These are phyloP conservation scores for Drosophila burlai DNA, from an alignment of 1,140 invertebrate species.

Conservation along the genomic window DNA sequence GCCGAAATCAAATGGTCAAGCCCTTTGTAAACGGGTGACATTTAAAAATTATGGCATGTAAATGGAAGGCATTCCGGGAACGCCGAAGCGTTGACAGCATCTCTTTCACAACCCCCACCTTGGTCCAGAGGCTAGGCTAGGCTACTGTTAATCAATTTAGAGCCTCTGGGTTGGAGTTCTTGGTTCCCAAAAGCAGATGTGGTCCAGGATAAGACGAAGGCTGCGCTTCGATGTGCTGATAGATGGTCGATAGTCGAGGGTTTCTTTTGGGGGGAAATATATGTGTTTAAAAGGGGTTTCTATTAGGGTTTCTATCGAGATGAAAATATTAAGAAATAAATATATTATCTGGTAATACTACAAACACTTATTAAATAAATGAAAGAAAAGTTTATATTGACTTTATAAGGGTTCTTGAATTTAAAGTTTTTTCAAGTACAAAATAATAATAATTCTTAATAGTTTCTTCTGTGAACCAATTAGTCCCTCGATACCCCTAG, in stretches of 20 bases:
- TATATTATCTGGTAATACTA: not conserved
- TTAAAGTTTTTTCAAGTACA: no score
- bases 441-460: not conserved
- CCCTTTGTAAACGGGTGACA: constrained; percentile 81
- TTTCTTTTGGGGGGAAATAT: not conserved
- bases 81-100: constrained; percentile 69
- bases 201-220: constrained; percentile 63
- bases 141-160: constrained; percentile 83
- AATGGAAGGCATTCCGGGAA: constrained; percentile 78
- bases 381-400: no score
- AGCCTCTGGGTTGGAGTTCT: constrained; percentile 49
- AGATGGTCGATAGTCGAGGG: constrained; percentile 11
- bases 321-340: not conserved
- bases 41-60: constrained; percentile 84
- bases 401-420: not conserved
- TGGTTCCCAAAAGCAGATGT: constrained; percentile 52
- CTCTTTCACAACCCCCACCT: constrained; percentile 17
- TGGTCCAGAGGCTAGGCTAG: constrained; percentile 41
- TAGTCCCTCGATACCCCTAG: not conserved
- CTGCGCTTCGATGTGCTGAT: constrained; percentile 42
- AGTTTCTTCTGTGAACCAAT: not conserved
- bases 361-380: no score
- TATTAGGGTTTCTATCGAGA: not conserved
- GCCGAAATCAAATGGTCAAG: constrained; percentile 75
- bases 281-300: not conserved